Conservation (phyloP, 2,797 vertebrate genomes). For the Glossophaga mutica region DNA sequence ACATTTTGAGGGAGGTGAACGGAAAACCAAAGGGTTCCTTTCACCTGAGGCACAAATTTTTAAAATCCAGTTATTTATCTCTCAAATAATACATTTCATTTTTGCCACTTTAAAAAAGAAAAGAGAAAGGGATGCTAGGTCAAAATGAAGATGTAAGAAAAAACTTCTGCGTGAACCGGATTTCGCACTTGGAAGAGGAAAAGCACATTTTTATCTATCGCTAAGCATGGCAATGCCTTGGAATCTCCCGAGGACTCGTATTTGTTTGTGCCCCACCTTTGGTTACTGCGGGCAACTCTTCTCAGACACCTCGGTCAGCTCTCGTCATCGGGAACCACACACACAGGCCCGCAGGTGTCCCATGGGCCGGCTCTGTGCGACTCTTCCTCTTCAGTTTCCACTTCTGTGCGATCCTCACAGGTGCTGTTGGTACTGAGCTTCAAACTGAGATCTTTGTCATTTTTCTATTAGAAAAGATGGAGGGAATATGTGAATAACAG, state of each 20-base stretch:
- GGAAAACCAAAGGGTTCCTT: not conserved
- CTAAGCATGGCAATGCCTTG: not conserved
- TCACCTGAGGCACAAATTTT: not conserved
- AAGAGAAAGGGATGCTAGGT: not conserved
- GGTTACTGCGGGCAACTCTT: not conserved
- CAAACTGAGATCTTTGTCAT: conserved; percentile 8
- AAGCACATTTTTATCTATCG: not conserved
- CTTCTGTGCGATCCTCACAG: conserved; percentile 50
- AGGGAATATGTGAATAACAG: not conserved
- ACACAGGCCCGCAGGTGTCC: not conserved
- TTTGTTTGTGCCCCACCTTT: not conserved
- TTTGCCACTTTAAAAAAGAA: not conserved
- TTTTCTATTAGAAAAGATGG: conserved; percentile 47
- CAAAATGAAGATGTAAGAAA: not conserved
- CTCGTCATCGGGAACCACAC: not conserved
- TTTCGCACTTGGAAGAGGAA: not conserved
- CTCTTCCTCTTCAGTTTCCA: conserved; percentile 9
- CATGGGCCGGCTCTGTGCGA: not conserved
- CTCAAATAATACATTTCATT: not conserved
- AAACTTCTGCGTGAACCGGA: not conserved
- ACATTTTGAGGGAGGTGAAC: not conserved
- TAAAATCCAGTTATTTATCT: not conserved
- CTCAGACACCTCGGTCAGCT: not conserved
- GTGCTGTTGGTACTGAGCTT: conserved; percentile 44
- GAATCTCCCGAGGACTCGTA: not conserved